Evolutionary conservation across 2,888 invertebrate species (phyloP).

Genomic region (Leucophenga montana): DNA sequence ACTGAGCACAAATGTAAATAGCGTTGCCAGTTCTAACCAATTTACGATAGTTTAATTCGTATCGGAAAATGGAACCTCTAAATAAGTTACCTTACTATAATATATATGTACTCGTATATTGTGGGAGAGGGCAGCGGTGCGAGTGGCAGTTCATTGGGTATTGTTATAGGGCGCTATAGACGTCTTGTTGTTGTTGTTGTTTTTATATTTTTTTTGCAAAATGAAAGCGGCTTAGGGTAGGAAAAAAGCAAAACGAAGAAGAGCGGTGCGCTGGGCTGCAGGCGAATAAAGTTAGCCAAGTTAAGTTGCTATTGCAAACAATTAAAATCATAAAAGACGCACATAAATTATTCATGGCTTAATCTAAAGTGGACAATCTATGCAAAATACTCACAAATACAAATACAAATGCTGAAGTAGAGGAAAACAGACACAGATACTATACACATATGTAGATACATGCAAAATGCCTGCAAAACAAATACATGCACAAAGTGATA

Average conservation of each 20-base stretch:
- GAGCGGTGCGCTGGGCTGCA: not conserved
- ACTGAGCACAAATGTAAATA: too few relatives aligned
- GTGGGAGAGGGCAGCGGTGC: not conserved
- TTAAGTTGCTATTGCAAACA: constrained; percentile 71
- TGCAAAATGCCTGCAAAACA: not conserved
- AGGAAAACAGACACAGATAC: constrained; percentile 34
- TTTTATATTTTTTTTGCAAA: too few relatives aligned
- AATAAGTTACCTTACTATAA: too few relatives aligned
- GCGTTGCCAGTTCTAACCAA: too few relatives aligned
- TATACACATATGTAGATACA: constrained; percentile 20
- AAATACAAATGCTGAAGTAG: constrained; percentile 34
- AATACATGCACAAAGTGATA: not conserved
- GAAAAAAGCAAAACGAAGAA: not conserved
- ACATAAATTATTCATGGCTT: constrained; percentile 72
- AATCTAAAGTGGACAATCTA: constrained; percentile 72
- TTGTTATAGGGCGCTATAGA: constrained; percentile 15
- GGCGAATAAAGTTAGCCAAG: constrained; percentile 31
- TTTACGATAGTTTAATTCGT: too few relatives aligned
- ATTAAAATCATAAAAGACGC: constrained; percentile 72
- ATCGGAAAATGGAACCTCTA: too few relatives aligned
- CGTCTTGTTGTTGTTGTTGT: too few relatives aligned
- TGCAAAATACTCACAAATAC: constrained; percentile 59
- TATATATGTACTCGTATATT: not conserved
- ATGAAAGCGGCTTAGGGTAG: too few relatives aligned
- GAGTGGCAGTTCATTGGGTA: not conserved